A percentile compares a stretch with the other conserved stretches of the same genome.
These are phyloP conservation scores for Remorina albescens DNA, from an alignment of 2,797 vertebrate genomes.

Conservation along the genomic window DNA sequence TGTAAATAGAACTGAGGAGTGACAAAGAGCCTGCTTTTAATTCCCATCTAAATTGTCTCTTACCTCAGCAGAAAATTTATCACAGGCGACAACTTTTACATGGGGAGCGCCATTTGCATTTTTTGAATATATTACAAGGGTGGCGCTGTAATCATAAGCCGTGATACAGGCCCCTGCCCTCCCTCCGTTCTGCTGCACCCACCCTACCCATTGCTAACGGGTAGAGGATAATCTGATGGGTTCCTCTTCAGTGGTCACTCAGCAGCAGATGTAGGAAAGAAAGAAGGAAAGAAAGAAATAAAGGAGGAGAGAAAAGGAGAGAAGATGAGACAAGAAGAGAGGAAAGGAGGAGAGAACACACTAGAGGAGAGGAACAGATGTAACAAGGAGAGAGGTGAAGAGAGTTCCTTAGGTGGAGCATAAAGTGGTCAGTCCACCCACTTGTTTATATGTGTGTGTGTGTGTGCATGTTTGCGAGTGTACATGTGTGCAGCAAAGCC, in stretches of 20 bases:
- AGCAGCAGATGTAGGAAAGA: conserved; percentile 60
- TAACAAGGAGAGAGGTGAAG: conserved; percentile 53
- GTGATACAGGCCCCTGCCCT: conserved; percentile 73
- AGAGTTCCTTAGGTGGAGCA: conserved; percentile 72
- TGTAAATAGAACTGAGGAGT: conserved; percentile 92
- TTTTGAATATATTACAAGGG: conserved; percentile 81
- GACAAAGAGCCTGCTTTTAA: conserved; percentile 90
- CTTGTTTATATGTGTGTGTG: conserved; percentile 54
- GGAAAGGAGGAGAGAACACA: too few relatives aligned
- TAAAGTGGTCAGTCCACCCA: conserved; percentile 76
- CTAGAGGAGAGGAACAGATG: conserved; percentile 28
- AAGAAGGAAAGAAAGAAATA: conserved; percentile 12
- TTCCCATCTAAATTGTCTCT: conserved; percentile 92
- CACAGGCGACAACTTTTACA: conserved; percentile 90
- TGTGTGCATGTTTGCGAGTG: conserved; percentile 44
- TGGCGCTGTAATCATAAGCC: conserved; percentile 79
- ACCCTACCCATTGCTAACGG: conserved; percentile 70
- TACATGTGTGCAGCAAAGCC: conserved; percentile 67
- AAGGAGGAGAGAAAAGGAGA: conserved; percentile 22
- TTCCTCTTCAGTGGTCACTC: conserved; percentile 83
- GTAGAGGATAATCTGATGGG: conserved; percentile 82
- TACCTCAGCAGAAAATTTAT: conserved; percentile 96
- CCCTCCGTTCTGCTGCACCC: conserved; percentile 62
- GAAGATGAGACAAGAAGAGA: conserved; percentile 42
- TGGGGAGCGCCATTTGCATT: conserved; percentile 83